Percentiles rank a stretch among this genome's conserved stretches.
Conservation (phyloP, 2,888 invertebrate genomes). For the Nineta flava region DNA sequence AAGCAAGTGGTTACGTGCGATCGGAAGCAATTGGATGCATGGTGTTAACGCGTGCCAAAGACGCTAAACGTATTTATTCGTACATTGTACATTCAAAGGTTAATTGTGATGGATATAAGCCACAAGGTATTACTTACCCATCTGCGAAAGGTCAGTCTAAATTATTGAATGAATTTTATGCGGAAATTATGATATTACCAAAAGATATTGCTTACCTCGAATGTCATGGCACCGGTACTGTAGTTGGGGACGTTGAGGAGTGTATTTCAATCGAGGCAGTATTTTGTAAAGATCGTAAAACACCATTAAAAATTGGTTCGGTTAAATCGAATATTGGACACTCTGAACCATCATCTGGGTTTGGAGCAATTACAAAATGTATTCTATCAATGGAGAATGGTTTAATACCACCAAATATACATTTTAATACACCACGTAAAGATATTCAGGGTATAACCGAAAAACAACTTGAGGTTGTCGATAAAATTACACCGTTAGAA, state of each 20-base stretch:
- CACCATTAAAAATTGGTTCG: conserved; percentile 71
- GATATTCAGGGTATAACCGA: conserved; percentile 43
- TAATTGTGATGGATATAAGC: conserved; percentile 25
- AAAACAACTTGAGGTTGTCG: conserved; percentile 53
- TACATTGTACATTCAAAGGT: conserved; percentile 25
- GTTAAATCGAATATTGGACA: conserved; percentile 92
- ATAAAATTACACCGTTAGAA: conserved; percentile 49
- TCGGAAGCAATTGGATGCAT: conserved; percentile 60
- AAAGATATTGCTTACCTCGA: conserved; percentile 60
- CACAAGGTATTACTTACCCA: conserved; percentile 25
- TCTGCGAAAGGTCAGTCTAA: conserved; percentile 37
- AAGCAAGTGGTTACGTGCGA: conserved; percentile 68
- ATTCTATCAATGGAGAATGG: conserved; percentile 56
- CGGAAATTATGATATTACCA: conserved; percentile 55
- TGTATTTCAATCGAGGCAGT: conserved; percentile 65
- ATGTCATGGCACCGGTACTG: conserved; percentile 73
- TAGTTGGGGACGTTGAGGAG: conserved; percentile 86
- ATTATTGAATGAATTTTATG: conserved; percentile 45
- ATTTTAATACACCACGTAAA: conserved; percentile 39
- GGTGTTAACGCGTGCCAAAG: conserved; percentile 48
- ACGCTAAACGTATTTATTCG: conserved; percentile 33
- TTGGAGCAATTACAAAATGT: conserved; percentile 70
- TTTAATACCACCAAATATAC: conserved; percentile 70
- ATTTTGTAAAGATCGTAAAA: conserved; percentile 54
- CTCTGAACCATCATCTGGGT: conserved; percentile 70